Evolutionary conservation across 2,888 invertebrate species (phyloP), one percentile per base, ranked within the genome.

Genomic region (Chaetogeoica ovagalla): DNA sequence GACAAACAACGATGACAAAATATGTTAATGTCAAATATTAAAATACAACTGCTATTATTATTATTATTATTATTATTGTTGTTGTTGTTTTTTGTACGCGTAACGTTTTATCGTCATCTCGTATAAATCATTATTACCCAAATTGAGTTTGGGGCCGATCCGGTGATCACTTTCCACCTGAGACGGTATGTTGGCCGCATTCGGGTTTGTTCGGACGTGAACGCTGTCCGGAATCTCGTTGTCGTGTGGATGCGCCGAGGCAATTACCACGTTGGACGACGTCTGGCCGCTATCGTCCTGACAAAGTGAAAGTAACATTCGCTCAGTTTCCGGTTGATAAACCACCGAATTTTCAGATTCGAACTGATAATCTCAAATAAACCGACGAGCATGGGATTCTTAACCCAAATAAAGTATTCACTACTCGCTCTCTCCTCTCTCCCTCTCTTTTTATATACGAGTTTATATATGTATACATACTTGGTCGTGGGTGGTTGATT

Each of bases 161-260:
- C 63, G 39, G 63, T 79, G 70, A 59, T 77, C 79, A 52, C 62
- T 82, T 63, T 81, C 84, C 52, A 85, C 79, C 63, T 0, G 92
- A 89, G 81, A 88, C 87, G 83, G 89, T 86, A 76, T 89, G 85
- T 88, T 89, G 83, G 88, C 89, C n/a, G 88, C 88, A 82, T 84
- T 88, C 43, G 84, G 84, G 63, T 85, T 85, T 81, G 85, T 86
- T 70, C 85, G 82, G 37, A 85, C 85, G 82, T 85, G 85, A 66
- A 85, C 84, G 79, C 85, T 85, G 83, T 86, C 86, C 0, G 86
- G 86, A 84, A 92, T 90, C 85, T 94, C 94, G 85, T 95, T 94
- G 84, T 94, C 94, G 86, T 92, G 92, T 4, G 94, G 93, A 88
- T 93, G 93, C 74, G 88, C 84, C 52, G 84, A 83, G 52, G 84